phyloP scores from a whole-genome alignment of 2,797 vertebrate genomes.

The Nyctalus aviator region DNA sequence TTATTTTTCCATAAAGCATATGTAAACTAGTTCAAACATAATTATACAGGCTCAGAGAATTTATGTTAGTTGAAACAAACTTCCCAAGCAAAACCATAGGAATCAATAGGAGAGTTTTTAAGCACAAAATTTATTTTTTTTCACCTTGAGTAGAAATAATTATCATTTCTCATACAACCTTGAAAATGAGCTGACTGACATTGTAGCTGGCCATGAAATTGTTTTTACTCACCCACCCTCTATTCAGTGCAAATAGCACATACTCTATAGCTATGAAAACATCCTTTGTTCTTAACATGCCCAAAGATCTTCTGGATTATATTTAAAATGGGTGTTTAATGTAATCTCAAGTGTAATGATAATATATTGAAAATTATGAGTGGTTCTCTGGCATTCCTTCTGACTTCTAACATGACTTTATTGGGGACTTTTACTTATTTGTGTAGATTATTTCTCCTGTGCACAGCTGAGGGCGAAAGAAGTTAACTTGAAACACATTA shows the following conservation, averaged over 20 bases:
- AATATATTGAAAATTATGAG: neutral
- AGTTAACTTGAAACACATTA: neutral
- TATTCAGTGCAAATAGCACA: neutral
- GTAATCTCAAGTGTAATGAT: neutral
- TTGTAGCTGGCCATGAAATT: neutral
- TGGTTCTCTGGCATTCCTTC: neutral
- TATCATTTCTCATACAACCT: neutral
- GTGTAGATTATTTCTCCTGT: neutral
- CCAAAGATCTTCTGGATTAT: neutral
- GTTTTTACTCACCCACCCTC: neutral
- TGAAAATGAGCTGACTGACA: neutral
- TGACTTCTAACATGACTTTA: constrained; percentile 39
- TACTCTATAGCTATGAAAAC: neutral
- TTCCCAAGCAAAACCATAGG: neutral
- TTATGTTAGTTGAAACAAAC: constrained; percentile 13
- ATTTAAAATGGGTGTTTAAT: constrained; percentile 4
- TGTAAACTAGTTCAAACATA: constrained; percentile 7
- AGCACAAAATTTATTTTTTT: constrained; percentile 39
- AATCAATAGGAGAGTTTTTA: neutral
- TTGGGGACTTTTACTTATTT: constrained; percentile 31
- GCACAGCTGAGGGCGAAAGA: neutral
- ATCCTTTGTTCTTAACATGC: neutral
- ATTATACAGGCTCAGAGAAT: neutral
- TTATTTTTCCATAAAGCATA: constrained; percentile 41
- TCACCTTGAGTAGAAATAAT: neutral